Conservation (phyloP, 2,797 vertebrate genomes). For the Takifugu rubripes region DNA sequence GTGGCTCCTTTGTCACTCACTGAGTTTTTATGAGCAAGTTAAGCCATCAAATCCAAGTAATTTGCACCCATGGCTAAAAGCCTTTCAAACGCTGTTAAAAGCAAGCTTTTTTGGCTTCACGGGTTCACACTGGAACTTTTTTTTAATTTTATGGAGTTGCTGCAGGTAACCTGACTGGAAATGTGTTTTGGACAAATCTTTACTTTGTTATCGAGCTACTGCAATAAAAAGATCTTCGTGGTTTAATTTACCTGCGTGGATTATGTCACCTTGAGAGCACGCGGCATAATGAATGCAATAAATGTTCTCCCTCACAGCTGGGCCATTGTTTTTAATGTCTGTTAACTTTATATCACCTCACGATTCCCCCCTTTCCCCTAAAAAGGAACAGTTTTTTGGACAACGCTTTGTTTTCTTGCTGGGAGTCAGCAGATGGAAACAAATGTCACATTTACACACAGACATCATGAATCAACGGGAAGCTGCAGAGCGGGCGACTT, state of each 20-base stretch:
- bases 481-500: neutral
- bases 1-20: slow-evolving; percentile 39
- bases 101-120: too few relatives aligned
- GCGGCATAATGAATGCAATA: slow-evolving; percentile 27
- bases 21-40: slow-evolving; percentile 45
- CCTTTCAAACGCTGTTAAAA: slow-evolving; percentile 36
- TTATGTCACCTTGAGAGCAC: slow-evolving; percentile 35
- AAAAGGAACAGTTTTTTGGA: neutral
- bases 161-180: too few relatives aligned
- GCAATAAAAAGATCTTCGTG: slow-evolving; percentile 5
- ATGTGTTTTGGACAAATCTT: neutral
- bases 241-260: slow-evolving; percentile 10
- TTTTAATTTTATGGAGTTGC: too few relatives aligned
- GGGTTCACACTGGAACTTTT: too few relatives aligned
- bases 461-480: slow-evolving; percentile 1
- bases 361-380: slow-evolving; percentile 1
- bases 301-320: slow-evolving; percentile 25
- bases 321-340: slow-evolving; percentile 20
- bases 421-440: neutral
- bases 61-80: slow-evolving; percentile 38
- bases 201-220: slow-evolving; percentile 2
- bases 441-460: neutral
- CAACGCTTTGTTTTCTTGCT: neutral
- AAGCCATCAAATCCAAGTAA: slow-evolving; percentile 45
- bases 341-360: slow-evolving; percentile 15